Evolutionary conservation across 53 echinoderm and acorn worm species (phyloP).

Genomic region (Echinarachnius parma): DNA sequence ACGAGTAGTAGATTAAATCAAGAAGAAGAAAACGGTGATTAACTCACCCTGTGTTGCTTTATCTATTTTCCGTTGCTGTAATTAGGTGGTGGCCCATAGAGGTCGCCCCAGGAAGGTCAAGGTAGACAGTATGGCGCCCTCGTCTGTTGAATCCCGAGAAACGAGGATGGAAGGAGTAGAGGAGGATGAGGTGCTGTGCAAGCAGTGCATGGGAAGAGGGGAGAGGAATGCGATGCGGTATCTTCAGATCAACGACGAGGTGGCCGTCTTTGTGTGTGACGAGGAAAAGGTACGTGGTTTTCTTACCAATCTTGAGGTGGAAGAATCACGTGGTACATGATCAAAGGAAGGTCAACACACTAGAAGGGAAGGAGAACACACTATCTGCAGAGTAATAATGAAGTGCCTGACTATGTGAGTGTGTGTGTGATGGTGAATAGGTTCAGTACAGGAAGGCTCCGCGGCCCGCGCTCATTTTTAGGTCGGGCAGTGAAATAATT

Average conservation of each 20-base stretch:
- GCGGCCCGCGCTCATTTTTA: no score
- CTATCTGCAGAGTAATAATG: no score
- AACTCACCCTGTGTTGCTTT: no score
- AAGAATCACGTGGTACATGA: background rate
- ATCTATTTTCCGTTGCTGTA: background rate
- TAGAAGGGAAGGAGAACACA: background rate
- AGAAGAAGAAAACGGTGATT: no score
- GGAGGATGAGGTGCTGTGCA: slow-evolving; percentile 15
- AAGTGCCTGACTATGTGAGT: no score
- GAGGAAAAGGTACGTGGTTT: slow-evolving; percentile 3
- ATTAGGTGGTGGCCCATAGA: slow-evolving; percentile 8
- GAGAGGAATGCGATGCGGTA: background rate
- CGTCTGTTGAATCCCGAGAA: slow-evolving; percentile 5
- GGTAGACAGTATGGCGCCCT: slow-evolving; percentile 14
- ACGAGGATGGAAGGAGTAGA: background rate
- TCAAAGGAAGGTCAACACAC: background rate
- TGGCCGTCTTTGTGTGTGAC: slow-evolving; percentile 32
- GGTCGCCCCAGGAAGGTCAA: slow-evolving; percentile 9
- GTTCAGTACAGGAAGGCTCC: no score
- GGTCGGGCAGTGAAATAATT: no score
- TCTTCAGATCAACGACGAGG: slow-evolving; percentile 23
- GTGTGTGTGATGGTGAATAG: no score
- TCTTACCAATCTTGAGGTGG: background rate
- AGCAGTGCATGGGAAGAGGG: slow-evolving; percentile 10
- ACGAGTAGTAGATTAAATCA: no score